Evolutionary conservation across 2,888 invertebrate genomes (phyloP).

Genomic region (Cinara cedri): DNA sequence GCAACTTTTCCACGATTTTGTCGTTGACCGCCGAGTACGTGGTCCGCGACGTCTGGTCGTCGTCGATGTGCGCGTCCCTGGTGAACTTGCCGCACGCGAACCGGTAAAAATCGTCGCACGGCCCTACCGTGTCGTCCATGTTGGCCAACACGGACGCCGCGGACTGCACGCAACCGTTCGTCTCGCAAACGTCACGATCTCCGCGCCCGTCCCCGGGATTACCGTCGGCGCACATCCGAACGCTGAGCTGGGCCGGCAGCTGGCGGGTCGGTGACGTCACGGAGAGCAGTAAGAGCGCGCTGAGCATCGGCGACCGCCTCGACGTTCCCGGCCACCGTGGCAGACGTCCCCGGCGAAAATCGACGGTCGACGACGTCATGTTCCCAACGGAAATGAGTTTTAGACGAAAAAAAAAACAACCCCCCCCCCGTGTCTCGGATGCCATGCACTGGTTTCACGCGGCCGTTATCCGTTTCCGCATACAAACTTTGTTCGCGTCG

Average conservation of each 20-base stretch:
- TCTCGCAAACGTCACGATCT: not conserved
- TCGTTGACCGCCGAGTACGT: conserved; percentile 27
- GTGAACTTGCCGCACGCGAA: conserved; percentile 35
- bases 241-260: not conserved
- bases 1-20: conserved; percentile 10
- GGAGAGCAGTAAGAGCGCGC: not conserved
- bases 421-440: too few species aligned
- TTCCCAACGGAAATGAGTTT: not conserved
- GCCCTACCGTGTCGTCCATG: conserved; percentile 8
- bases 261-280: not conserved
- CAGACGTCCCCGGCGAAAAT: not conserved
- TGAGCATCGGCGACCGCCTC: too few species aligned
- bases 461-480: too few species aligned
- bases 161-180: conserved; percentile 9
- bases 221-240: too few species aligned
- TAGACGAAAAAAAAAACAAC: not conserved
- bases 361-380: not conserved
- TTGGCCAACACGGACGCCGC: conserved; percentile 33
- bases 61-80: not conserved
- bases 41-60: conserved; percentile 21
- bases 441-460: too few species aligned
- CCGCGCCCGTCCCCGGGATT: not conserved
- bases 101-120: conserved; percentile 42
- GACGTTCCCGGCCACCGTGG: not conserved
- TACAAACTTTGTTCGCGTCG: too few species aligned